Conservation (phyloP, 2,113 vertebrate genomes). For the Callospermophilus lateralis region DNA sequence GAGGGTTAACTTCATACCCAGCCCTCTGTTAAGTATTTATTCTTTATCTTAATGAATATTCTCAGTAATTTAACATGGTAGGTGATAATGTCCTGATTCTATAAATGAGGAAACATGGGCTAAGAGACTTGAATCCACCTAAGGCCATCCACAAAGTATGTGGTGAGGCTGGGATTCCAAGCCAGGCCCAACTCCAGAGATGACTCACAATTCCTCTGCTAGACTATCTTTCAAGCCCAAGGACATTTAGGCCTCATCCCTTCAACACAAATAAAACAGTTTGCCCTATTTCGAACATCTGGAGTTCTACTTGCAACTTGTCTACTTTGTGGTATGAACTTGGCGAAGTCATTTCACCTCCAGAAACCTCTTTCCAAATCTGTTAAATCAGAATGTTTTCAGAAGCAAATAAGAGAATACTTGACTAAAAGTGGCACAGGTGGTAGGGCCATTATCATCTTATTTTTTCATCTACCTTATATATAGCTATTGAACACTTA, state of each 20-base stretch:
- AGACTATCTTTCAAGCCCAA: background rate
- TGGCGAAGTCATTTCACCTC: conserved; percentile 47
- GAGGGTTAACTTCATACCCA: conserved; percentile 3
- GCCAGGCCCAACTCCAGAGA: background rate
- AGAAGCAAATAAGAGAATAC: conserved; percentile 44
- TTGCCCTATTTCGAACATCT: conserved; percentile 35
- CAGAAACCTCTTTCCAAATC: conserved; percentile 57
- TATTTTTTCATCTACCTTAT: background rate
- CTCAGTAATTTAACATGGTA: background rate
- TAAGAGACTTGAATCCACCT: background rate
- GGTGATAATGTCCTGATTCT: conserved; percentile 10
- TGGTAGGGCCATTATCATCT: background rate
- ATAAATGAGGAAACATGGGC: background rate
- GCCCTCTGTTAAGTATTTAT: background rate
- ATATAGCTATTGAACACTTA: background rate
- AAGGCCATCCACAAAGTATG: background rate
- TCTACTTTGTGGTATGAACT: conserved; percentile 15
- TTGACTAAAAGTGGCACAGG: background rate
- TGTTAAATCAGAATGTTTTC: conserved; percentile 54
- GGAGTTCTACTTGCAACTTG: conserved; percentile 20
- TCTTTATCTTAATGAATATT: conserved; percentile 54
- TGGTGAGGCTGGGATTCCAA: background rate
- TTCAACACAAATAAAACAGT: background rate
- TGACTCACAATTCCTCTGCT: background rate
- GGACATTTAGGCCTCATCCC: background rate